Base-by-base conservation (phyloP, 2,113 vertebrate species). In the Tricholaema leucomelas region DNA sequence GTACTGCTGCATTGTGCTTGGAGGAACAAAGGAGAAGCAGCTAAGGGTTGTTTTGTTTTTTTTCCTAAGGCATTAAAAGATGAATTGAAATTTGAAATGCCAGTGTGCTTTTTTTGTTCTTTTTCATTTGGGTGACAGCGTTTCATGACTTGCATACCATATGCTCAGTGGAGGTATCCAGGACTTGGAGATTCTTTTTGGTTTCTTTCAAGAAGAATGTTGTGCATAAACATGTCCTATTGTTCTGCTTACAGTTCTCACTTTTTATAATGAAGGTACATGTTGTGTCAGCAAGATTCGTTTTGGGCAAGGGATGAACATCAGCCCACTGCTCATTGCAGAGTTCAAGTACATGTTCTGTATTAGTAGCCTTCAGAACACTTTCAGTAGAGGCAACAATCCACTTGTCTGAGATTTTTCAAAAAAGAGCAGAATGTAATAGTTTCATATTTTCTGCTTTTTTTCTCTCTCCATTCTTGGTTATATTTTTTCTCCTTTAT, bases 1-100 rank as follows among this genome's bases (percentile, higher is more conserved):
- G 72, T 93, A 94, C 95, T 92, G 8, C 78, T 87, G 58, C 71
- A 91, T 91, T 93, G 89, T 92, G 64, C 92, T 95, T 42, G 14
- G 15, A 91, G 66, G 40, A 94, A 54, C 75, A 80, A 70, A 85
- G 88, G 50, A 72, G 80, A 91, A 88, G 35, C 82, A 96, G 80
- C 56, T 33, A 6, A 14, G n/a, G n/a, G n/a, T n/a, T n/a, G n/a
- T n/a, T n/a, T 74, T 50, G 75, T 90, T 84, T 91, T 50, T 50
- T 48, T 48, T 23, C 12, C 8, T 48, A 75, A 52, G 63, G 20
- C 38, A 48, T 71, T 87, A 73, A 25, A 85, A 79, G n/a, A 59
- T 48, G 12, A 66, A 19, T 36, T 73, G 66, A 91, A 81, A 85
- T 79, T 76, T 56, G 55, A 83, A 81, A 94, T 71, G 48, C 19